phyloP scores from a whole-genome alignment of 2,888 invertebrate species.

The Idaea aversata region DNA sequence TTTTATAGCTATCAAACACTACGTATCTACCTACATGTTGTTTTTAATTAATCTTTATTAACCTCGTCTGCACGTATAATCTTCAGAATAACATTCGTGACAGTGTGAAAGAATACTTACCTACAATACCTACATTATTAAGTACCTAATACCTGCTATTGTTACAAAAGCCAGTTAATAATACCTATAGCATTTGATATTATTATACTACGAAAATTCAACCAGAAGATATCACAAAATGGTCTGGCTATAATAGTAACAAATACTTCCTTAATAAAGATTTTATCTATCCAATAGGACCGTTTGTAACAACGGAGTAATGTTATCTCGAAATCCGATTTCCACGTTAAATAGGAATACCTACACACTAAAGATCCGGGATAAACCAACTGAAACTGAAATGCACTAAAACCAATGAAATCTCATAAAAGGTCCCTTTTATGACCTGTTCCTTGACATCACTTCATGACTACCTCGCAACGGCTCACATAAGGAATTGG shows the following conservation, averaged over 20 bases:
- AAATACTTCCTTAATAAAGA: slow-evolving; percentile 1
- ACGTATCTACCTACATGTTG: too few species aligned
- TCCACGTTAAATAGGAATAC: background rate
- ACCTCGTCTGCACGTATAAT: too few species aligned
- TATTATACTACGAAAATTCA: background rate
- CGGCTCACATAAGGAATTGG: background rate
- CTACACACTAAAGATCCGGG: background rate
- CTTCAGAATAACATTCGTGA: too few species aligned
- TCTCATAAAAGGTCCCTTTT: background rate
- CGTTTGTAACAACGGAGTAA: slow-evolving; percentile 1
- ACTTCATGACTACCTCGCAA: background rate
- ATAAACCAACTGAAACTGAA: background rate
- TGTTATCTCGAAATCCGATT: background rate
- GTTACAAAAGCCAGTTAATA: background rate
- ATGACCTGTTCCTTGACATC: background rate
- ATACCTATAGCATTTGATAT: background rate
- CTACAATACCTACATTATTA: background rate
- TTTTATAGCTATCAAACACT: too few species aligned
- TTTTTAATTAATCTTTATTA: too few species aligned
- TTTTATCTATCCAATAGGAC: background rate
- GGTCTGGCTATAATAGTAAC: slow-evolving; percentile 1
- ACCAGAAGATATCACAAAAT: slow-evolving; percentile 1
- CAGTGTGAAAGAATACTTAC: too few species aligned
- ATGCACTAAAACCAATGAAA: background rate
- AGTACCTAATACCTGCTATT: background rate